Base-by-base conservation (phyloP, 2,113 vertebrate species). In the Misgurnus mizolepis region DNA sequence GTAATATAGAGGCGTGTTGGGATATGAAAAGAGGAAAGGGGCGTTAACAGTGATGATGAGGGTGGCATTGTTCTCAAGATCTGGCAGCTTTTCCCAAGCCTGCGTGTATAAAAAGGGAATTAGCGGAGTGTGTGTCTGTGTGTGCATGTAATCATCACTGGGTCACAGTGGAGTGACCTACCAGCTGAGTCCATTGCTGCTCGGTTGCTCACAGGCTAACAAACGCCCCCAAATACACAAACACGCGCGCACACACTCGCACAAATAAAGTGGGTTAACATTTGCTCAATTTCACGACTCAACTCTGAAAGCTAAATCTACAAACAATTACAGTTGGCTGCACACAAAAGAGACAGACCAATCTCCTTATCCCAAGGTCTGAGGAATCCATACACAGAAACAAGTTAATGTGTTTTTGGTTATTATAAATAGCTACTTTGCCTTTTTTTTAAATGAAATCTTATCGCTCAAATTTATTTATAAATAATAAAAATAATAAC, bases 151-250 rank as follows among this genome's bases (percentile, higher is more conserved):
- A 93, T 92, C 90, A 90, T 93, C 92, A 92, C 92, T 93, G 91
- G 89, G 88, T 90, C 88, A 92, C 90, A 92, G 90, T 91, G 89
- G 82, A 81, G 88, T 91, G 92, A 90, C 90, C 92, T 87, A 89
- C 90, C 92, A 93, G 92, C 92, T 91, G 92, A 89, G 92, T 91
- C 92, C 91, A 91, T 91, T 89, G 88, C 87, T 92, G 91, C 91
- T 92, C 90, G 88, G 91, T 82, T 90, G 91, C 89, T 91, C 91
- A 90, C 90, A 91, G 88, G 90, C 90, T 92, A 87, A 89, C 87
- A 89, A 81, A 77, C 79, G 81, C 80, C 85, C 53, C 80, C 82
- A 82, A 72, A 85, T 79, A 81, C 79, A 80, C 83, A 66, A 75
- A 78, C 69, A 84, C 58, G 64, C 84, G 83, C 75, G 83, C 80